Percentiles rank a stretch among this genome's conserved stretches.
Evolutionary conservation across 2,797 vertebrate genomes (phyloP).

Genomic region (Halcyon badia): DNA sequence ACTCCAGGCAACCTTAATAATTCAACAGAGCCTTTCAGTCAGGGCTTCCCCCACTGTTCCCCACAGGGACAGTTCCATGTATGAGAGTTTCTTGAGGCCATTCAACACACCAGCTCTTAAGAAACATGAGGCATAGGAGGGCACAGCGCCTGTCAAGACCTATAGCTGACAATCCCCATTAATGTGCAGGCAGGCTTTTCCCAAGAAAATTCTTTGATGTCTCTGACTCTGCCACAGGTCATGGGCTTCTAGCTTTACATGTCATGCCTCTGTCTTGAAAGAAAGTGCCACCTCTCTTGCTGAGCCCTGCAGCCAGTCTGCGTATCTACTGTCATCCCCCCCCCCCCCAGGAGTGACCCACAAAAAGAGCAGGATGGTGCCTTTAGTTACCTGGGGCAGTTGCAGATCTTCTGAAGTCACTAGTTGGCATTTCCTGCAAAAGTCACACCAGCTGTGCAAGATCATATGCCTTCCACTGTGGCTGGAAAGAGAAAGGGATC

Average conservation of each 20-base stretch:
- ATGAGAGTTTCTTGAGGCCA: neutral
- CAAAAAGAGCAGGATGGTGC: neutral
- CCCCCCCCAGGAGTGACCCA: fast-evolving
- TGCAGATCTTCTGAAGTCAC: neutral
- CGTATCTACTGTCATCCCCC: neutral
- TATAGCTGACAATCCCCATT: neutral
- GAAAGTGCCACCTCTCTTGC: neutral
- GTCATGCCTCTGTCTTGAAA: neutral
- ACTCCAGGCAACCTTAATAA: conserved; percentile 30
- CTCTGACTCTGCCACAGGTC: neutral
- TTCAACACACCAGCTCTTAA: neutral
- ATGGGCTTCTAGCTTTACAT: neutral
- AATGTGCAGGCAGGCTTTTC: neutral
- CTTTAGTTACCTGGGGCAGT: neutral
- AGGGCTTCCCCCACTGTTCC: neutral
- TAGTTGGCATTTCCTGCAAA: neutral
- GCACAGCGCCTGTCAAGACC: neutral
- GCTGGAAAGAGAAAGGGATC: neutral
- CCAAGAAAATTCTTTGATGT: neutral
- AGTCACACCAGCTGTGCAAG: neutral
- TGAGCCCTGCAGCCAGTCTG: fast-evolving
- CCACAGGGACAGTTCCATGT: neutral
- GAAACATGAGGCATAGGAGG: neutral
- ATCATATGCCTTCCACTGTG: neutral
- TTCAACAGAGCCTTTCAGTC: conserved; percentile 26